These are phyloP conservation scores for Atethmia centrago DNA, from an alignment of 2,888 invertebrate genomes.

Conservation along the genomic window DNA sequence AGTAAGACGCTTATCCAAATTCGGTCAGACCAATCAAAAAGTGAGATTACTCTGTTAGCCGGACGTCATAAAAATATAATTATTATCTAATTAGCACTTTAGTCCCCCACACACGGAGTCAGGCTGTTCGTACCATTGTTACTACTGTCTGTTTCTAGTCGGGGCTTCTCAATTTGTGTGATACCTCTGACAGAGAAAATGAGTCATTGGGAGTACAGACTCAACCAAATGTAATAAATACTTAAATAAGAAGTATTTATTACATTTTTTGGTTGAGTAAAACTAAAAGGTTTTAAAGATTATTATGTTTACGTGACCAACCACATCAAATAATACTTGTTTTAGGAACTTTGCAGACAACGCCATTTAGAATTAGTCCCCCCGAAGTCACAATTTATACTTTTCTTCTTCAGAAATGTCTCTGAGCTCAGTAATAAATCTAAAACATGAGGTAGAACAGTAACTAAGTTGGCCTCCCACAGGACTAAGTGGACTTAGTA, in stretches of 20 bases:
- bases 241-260: too few relatives aligned
- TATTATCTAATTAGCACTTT: neutral
- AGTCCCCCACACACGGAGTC: neutral
- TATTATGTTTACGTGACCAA: neutral
- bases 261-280: too few relatives aligned
- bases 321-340: neutral
- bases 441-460: conserved; percentile 41
- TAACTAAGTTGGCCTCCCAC: conserved; percentile 52
- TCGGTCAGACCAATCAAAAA: neutral
- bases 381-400: conserved; percentile 1
- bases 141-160: neutral
- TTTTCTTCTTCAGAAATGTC: conserved; percentile 2
- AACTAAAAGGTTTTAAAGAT: neutral
- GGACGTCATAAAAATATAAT: neutral
- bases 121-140: neutral
- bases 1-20: neutral
- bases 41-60: neutral
- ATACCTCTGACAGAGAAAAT: neutral
- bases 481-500: conserved; percentile 53
- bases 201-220: neutral
- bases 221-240: neutral
- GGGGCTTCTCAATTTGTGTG: neutral
- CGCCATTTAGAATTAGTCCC: conserved; percentile 8
- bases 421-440: conserved; percentile 36
- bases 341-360: neutral